phyloP scores from a whole-genome alignment of 2,888 invertebrate genomes.

The Apotomis betuletana region DNA sequence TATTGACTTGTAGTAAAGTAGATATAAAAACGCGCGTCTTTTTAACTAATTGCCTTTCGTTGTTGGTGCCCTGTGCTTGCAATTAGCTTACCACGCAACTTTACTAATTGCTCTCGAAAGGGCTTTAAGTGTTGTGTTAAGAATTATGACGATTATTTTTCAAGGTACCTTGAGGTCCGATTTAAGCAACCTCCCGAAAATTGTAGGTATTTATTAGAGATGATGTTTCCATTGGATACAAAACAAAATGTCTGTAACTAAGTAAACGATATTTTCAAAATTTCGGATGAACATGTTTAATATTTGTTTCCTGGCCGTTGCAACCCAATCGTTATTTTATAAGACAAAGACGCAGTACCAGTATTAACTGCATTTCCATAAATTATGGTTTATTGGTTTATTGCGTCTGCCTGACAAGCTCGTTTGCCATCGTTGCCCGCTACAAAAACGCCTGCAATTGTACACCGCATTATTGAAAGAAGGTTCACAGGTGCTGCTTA shows the following conservation, averaged over 20 bases:
- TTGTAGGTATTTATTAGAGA: background rate
- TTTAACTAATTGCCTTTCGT: background rate
- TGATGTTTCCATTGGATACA: no score
- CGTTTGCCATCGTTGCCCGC: background rate
- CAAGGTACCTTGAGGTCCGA: background rate
- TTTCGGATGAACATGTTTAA: no score
- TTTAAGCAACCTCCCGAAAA: background rate
- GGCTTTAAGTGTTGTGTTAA: conserved; percentile 3
- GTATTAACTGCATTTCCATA: background rate
- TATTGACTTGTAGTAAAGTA: no score
- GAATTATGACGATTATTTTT: background rate
- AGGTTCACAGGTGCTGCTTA: conserved; percentile 28
- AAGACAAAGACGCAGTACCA: background rate
- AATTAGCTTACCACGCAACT: background rate
- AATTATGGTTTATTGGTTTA: conserved; percentile 5
- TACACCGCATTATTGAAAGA: conserved; percentile 1
- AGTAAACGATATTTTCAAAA: no score
- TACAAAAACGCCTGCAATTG: conserved; percentile 13
- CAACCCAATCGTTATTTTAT: no score
- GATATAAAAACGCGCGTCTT: no score
- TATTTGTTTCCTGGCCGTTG: no score
- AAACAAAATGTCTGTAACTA: no score
- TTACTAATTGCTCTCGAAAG: conserved; percentile 13
- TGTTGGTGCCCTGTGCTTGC: background rate
- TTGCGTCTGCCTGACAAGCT: background rate